Conservation (phyloP, 1,140 invertebrate genomes). For the Lasioglossum albipes region DNA sequence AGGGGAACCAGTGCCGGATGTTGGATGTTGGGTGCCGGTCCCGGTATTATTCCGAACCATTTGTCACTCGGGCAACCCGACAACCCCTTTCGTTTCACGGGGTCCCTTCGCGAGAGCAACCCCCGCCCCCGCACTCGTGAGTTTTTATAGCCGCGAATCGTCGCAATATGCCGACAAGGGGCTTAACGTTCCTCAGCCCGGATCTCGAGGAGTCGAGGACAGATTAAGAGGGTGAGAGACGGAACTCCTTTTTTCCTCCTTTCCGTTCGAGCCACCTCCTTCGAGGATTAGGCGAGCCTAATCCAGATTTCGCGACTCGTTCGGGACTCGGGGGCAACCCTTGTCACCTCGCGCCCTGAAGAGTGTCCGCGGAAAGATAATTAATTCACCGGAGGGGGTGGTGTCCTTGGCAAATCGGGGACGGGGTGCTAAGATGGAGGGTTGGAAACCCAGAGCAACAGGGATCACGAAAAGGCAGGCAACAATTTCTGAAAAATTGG, state of each 20-base stretch:
- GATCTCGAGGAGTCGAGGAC: conserved; percentile 60
- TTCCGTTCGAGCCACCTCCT: neutral
- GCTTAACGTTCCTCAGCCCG: conserved; percentile 68
- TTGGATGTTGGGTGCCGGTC: conserved; percentile 68
- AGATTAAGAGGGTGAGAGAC: conserved; percentile 77
- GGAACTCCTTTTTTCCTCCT: conserved; percentile 56
- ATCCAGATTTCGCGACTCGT: conserved; percentile 49
- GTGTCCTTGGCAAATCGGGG: neutral
- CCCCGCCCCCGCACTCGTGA: conserved; percentile 39
- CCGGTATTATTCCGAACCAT: conserved; percentile 80
- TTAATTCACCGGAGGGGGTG: conserved; percentile 21
- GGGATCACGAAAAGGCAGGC: too few relatives aligned
- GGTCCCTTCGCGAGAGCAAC: conserved; percentile 49
- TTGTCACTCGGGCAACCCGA: conserved; percentile 76
- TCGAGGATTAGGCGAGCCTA: conserved; percentile 67
- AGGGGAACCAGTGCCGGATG: conserved; percentile 67
- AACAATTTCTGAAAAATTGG: too few relatives aligned
- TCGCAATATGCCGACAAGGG: conserved; percentile 80
- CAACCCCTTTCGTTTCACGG: conserved; percentile 77
- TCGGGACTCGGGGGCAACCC: neutral
- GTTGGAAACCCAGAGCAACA: too few relatives aligned
- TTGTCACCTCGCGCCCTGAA: neutral
- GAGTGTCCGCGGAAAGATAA: conserved; percentile 16
- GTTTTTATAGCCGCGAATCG: conserved; percentile 80
- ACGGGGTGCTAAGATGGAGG: neutral